Percentiles rank a stretch among this genome's conserved stretches.
These are phyloP conservation scores for Diorhabda carinulata DNA, from an alignment of 1,140 invertebrate species.

Conservation along the genomic window DNA sequence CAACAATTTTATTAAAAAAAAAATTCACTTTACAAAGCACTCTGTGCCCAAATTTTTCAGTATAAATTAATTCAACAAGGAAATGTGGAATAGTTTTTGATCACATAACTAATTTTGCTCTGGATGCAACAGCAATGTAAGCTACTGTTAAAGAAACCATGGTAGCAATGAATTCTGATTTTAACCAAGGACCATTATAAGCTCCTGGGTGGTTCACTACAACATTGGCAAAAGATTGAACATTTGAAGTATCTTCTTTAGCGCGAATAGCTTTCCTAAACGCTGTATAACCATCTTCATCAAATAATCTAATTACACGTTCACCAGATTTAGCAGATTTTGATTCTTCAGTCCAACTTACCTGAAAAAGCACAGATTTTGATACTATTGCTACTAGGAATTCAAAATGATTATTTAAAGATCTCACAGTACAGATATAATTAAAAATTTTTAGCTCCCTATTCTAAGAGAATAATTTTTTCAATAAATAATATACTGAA, in stretches of 20 bases:
- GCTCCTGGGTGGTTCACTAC: slow-evolving; percentile 77
- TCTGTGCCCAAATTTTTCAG: too few species aligned
- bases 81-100: too few species aligned
- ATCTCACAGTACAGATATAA: too few species aligned
- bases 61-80: too few species aligned
- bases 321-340: slow-evolving; percentile 74
- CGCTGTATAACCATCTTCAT: slow-evolving; percentile 86
- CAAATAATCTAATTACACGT: slow-evolving; percentile 76
- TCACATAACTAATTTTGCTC: slow-evolving; percentile 52
- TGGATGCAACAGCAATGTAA: slow-evolving; percentile 80
- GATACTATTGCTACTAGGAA: too few species aligned
- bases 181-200: slow-evolving; percentile 87
- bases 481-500: too few species aligned
- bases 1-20: too few species aligned
- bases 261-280: slow-evolving; percentile 72
- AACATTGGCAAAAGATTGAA: slow-evolving; percentile 73
- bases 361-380: slow-evolving; percentile 51
- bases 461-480: too few species aligned
- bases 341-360: slow-evolving; percentile 88
- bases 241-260: slow-evolving; percentile 60
- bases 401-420: too few species aligned
- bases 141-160: slow-evolving; percentile 73
- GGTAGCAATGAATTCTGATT: slow-evolving; percentile 86
- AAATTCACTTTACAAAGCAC: too few species aligned
- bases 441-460: too few species aligned